Evolutionary conservation across 2,797 vertebrate genomes (phyloP).

Genomic region (Lagorchestes hirsutus): DNA sequence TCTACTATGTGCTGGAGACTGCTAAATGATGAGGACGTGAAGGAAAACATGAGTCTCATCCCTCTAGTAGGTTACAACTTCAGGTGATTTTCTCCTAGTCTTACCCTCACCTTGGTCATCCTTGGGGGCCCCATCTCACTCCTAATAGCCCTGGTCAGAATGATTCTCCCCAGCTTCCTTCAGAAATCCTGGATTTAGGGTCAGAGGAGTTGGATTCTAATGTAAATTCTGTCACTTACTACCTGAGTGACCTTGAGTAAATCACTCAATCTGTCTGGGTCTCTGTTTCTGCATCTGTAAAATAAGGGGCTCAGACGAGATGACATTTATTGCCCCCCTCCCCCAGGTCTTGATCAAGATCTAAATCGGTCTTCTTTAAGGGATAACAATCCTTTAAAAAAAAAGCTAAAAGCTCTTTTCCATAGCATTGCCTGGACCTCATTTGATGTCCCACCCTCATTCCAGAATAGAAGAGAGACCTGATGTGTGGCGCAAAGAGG

Average conservation of each 20-base stretch:
- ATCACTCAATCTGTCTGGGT: neutral
- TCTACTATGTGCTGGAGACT: neutral
- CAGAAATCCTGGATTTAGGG: neutral
- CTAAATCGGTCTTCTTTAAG: neutral
- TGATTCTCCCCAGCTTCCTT: neutral
- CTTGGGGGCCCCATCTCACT: neutral
- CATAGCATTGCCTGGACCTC: neutral
- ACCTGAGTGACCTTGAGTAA: neutral
- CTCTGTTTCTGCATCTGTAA: neutral
- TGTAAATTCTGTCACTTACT: neutral
- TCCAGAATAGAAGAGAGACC: neutral
- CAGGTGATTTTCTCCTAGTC: neutral
- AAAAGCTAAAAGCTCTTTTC: neutral
- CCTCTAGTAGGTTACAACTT: neutral
- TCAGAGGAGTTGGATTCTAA: neutral
- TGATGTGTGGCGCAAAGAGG: neutral
- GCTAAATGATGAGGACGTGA: neutral
- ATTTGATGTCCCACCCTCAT: neutral
- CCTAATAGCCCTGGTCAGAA: neutral
- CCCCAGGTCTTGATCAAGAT: neutral
- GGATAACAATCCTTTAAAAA: neutral
- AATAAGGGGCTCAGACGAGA: neutral
- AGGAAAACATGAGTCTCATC: neutral
- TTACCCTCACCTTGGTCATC: neutral
- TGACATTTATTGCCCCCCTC: neutral